Evolutionary conservation across 2,113 vertebrate species (phyloP).

Genomic region (Danionella cerebrum): DNA sequence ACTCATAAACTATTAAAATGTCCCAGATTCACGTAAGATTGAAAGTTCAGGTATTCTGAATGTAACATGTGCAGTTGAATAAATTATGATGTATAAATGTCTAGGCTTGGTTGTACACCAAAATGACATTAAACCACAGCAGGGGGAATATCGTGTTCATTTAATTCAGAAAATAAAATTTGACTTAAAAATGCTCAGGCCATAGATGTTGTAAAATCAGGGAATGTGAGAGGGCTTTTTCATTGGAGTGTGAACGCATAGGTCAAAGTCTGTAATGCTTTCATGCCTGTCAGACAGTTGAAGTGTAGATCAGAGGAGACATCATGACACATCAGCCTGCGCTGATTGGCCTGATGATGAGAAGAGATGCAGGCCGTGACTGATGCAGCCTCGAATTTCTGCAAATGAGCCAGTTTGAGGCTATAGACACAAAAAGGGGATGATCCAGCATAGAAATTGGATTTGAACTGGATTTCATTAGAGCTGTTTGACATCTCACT

Average conservation of each 20-base stretch:
- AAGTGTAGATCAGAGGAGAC: not conserved
- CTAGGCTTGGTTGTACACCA: not conserved
- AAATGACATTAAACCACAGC: not conserved
- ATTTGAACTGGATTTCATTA: conserved; percentile 2
- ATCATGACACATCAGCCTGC: not conserved
- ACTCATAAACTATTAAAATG: not conserved
- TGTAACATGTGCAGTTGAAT: not conserved
- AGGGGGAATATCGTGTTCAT: not conserved
- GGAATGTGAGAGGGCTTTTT: not conserved
- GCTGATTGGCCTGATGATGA: not conserved
- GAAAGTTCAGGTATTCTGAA: not conserved
- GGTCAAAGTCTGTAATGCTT: too few species aligned
- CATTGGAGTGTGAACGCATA: not conserved
- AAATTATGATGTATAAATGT: not conserved
- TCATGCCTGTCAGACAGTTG: too few species aligned
- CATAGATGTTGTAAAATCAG: not conserved
- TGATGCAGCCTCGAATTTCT: not conserved
- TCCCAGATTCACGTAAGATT: not conserved
- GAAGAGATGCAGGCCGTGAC: not conserved
- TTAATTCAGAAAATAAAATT: not conserved
- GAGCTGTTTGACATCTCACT: not conserved
- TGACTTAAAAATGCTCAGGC: not conserved
- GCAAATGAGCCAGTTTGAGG: not conserved
- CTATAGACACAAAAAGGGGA: not conserved
- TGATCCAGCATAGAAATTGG: not conserved